Base-by-base conservation (phyloP, 2,113 vertebrate species). In the Odontesthes bonariensis region DNA sequence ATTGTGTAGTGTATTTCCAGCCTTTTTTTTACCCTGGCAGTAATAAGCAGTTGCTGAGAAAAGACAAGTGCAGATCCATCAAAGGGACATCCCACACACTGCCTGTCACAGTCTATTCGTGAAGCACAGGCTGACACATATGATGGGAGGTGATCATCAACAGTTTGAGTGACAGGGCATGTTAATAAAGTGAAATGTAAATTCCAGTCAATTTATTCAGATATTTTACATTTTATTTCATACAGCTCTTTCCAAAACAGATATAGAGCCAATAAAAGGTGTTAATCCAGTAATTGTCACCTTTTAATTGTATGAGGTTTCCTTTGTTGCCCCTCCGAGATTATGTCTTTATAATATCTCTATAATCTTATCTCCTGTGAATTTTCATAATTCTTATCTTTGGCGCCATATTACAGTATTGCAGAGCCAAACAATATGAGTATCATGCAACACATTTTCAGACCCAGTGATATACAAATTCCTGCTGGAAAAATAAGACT, bases 21-120 rank as follows among this genome's bases (percentile, higher is more conserved):
- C 57, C 73, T 63, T 53, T 58, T 78, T 70, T 58, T 80, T 70
- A 78, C 51, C 56, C 66, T 54, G 60, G 33, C 78, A 68, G 38
- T 66, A 81, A 81, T 83, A 81, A 84, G 78, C 59, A 14, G 76
- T 78, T 89, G 65, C 70, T 74, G 57, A 71, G 58, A 73, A 59
- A 86, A 86, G 22, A 79, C 73, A 75, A 69, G 72, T 85, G 79
- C 76, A 83, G 55, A 84, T 86, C 85, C 77, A 89, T 89, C 78
- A 89, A 90, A 90, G 60, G 73, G 77, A 76, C 87, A 79, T 88
- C 91, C 87, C 73, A 90, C 88, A 83, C 85, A 85, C 1, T 90
- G 79, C 84, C 69, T 89, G 82, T 90, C 86, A 90, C 52, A 70
- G 51, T 89, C 86, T 90, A 91, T 91, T 92, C 88, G 91, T 69